Base-by-base conservation (phyloP, 2,113 vertebrate genomes). In the Gopherus flavomarginatus region DNA sequence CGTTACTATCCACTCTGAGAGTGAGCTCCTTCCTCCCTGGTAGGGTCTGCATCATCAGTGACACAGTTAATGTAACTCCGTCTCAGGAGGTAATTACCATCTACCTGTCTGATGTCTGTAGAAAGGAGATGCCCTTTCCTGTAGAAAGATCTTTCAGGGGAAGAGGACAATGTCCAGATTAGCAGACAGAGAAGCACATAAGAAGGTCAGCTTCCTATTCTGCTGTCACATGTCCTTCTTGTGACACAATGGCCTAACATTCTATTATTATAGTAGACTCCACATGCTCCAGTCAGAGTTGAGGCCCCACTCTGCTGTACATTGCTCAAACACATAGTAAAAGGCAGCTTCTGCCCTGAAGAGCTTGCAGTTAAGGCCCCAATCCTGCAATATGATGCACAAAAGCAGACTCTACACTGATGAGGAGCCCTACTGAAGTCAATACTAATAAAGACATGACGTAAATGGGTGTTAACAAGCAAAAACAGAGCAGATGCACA, bases 161-260 rank as follows among this genome's bases (percentile, higher is more conserved):
- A 10, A 7, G 11, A 94, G 88, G 6, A 80, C 65, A 24, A 47
- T 75, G 3, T 27, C 35, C 56, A 50, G 84, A 83, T 92, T 42
- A 81, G 44, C 8, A 96, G 78, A 84, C 84, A 89, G 10, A 85
- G 94, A 92, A 93, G 78, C 31, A 77, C 14, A 79, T 78, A 62
- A 13, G 91, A 81, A 93, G 86, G 75, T 47, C 62, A 31, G 50
- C 85, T 53, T 88, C 44, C 53, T 44, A 49, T 22, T 42, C 77
- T 38, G 38, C 22, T 81, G 35, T 5, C 86, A 65, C 22, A 31
- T 35, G 80, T 90, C 50, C 83, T 54, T 54, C 42, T 54, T 6
- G 26, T 50, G 19, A 47, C 69, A 54, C 49, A 75, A 77, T 53
- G 35, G 21, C 62, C 79, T 85, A 35, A 83, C 90, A 89, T 31